phyloP scores from a whole-genome alignment of 2,113 vertebrate genomes.

The Holacanthus passer region DNA sequence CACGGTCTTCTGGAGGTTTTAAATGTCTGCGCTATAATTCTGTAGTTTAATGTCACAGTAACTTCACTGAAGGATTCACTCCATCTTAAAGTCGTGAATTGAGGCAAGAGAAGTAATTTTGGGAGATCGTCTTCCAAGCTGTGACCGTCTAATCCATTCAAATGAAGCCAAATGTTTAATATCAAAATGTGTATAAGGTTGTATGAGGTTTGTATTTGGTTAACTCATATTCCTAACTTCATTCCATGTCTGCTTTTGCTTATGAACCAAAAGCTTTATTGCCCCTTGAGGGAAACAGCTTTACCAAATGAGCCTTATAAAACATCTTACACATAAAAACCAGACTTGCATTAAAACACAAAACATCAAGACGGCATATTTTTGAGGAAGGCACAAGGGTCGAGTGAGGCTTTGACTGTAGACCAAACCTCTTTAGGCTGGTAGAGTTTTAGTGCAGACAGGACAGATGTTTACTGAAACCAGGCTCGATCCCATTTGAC shows the following conservation, averaged over 20 bases:
- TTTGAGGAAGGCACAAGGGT: background rate
- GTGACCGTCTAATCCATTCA: background rate
- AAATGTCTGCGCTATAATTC: background rate
- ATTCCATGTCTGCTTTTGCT: slow-evolving; percentile 47
- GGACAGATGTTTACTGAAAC: background rate
- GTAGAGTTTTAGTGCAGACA: too few species aligned
- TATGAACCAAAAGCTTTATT: slow-evolving; percentile 37
- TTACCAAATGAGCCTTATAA: slow-evolving; percentile 27
- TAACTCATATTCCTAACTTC: slow-evolving; percentile 18
- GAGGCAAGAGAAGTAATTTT: background rate
- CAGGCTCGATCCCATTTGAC: background rate
- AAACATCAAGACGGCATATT: background rate
- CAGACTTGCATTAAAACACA: slow-evolving; percentile 24
- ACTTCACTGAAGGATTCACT: background rate
- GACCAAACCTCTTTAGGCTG: background rate
- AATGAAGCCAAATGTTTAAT: slow-evolving; percentile 7
- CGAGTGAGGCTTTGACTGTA: background rate
- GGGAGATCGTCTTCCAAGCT: background rate
- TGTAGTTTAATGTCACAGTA: background rate
- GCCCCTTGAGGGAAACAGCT: slow-evolving; percentile 34
- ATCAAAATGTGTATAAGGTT: background rate
- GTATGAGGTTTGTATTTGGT: background rate
- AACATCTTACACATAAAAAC: slow-evolving; percentile 25
- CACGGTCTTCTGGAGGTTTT: background rate
- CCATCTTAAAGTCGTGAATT: background rate